A percentile compares a stretch with the other conserved stretches of the same genome.
Conservation (phyloP, 2,113 vertebrate species). For the Paracanthobrama guichenoti region DNA sequence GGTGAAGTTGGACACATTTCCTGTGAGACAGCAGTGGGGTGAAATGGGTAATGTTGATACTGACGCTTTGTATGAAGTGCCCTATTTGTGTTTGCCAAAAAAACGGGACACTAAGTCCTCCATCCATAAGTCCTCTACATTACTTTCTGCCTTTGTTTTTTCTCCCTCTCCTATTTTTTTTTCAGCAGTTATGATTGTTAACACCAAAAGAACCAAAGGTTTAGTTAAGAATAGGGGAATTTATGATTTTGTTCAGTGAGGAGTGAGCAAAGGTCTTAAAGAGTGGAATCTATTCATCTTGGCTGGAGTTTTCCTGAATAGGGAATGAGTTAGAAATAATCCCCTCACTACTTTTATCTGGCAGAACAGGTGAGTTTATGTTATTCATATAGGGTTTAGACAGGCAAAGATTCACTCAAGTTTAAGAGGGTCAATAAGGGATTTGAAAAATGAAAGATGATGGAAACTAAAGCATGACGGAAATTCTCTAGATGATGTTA, state of each 20-base stretch:
- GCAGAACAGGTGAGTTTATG: conserved; percentile 22
- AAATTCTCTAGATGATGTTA: not conserved
- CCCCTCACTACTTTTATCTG: conserved; percentile 11
- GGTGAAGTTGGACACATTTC: conserved; percentile 25
- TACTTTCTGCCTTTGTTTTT: not conserved
- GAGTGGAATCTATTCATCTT: not conserved
- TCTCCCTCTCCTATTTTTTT: not conserved
- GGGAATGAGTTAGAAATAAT: conserved; percentile 30
- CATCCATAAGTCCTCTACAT: not conserved
- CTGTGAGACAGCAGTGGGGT: conserved; percentile 17
- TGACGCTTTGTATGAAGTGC: not conserved
- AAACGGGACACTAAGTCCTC: conserved; percentile 3
- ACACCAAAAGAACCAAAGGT: not conserved
- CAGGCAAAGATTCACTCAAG: not conserved
- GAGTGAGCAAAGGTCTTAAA: not conserved
- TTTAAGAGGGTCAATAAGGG: conserved; percentile 20
- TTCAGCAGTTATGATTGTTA: not conserved
- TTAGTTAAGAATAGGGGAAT: not conserved
- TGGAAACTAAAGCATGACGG: not conserved
- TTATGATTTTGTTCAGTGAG: not conserved
- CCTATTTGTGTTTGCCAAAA: not conserved
- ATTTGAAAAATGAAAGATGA: not conserved
- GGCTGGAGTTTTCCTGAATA: conserved; percentile 1
- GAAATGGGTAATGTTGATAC: not conserved
- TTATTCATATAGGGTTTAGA: conserved; percentile 40